These are phyloP conservation scores for Phrynocephalus versicolor DNA, from an alignment of 2,113 vertebrate genomes.

Conservation along the genomic window DNA sequence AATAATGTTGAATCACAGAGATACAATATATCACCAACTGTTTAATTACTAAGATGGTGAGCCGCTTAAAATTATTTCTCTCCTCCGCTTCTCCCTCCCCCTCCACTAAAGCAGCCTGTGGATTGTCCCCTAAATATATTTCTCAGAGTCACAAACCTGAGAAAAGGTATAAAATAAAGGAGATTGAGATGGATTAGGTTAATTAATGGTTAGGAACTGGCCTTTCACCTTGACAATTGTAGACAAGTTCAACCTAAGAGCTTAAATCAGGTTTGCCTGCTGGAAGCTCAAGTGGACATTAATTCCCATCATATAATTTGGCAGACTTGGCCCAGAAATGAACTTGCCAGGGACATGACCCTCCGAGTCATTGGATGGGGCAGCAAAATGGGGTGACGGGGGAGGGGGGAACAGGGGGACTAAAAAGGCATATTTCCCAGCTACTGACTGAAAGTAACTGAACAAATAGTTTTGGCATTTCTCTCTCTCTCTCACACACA, in stretches of 20 bases:
- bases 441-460: slow-evolving; percentile 22
- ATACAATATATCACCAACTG: not conserved
- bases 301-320: slow-evolving; percentile 82
- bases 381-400: slow-evolving; percentile 25
- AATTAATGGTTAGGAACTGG: slow-evolving; percentile 77
- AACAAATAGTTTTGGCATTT: not conserved
- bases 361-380: slow-evolving; percentile 58
- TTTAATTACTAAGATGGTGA: not conserved
- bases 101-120: slow-evolving; percentile 39
- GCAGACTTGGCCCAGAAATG: slow-evolving; percentile 80
- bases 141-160: slow-evolving; percentile 64
- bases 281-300: slow-evolving; percentile 74
- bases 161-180: slow-evolving; percentile 76
- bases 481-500: too few species aligned
- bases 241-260: slow-evolving; percentile 79
- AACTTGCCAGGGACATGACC: slow-evolving; percentile 75
- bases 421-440: slow-evolving; percentile 42
- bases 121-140: slow-evolving; percentile 68
- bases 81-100: slow-evolving; percentile 31
- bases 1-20: not conserved
- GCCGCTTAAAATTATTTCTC: slow-evolving; percentile 38
- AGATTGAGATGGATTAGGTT: slow-evolving; percentile 79
- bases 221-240: slow-evolving; percentile 76
- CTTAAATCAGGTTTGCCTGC: slow-evolving; percentile 79
- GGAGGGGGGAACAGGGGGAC: not conserved